phyloP scores from a whole-genome alignment of 1,140 invertebrate species.

The Pseudomyrmex concolor region DNA sequence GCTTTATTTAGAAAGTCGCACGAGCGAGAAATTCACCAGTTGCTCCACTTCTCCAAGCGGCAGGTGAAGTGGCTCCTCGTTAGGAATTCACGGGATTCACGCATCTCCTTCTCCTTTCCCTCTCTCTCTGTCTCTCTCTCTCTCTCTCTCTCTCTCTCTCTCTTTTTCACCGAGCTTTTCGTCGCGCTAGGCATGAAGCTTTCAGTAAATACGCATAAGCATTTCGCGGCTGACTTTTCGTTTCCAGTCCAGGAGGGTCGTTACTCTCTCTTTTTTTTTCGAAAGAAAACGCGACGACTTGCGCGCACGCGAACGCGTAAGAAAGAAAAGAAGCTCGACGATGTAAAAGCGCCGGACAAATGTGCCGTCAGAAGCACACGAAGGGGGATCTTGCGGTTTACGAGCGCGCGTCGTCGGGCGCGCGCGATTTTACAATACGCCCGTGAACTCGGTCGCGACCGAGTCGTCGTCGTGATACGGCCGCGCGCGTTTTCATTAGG shows the following conservation, averaged over 20 bases:
- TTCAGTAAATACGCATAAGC: constrained; percentile 47
- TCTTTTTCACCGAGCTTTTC: constrained; percentile 9
- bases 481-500: background rate
- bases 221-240: constrained; percentile 36
- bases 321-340: constrained; percentile 15
- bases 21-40: constrained; percentile 71
- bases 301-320: background rate
- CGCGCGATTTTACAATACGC: constrained; percentile 19
- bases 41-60: constrained; percentile 53
- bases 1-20: constrained; percentile 63
- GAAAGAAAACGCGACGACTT: constrained; percentile 16
- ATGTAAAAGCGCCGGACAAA: constrained; percentile 36
- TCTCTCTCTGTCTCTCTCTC: background rate
- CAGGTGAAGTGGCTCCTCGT: constrained; percentile 67
- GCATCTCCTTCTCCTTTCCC: background rate
- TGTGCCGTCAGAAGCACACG: constrained; percentile 1
- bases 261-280: background rate
- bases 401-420: background rate
- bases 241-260: constrained; percentile 13
- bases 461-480: too few relatives aligned
- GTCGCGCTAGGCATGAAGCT: constrained; percentile 10
- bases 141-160: background rate
- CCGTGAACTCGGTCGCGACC: constrained; percentile 3
- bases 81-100: constrained; percentile 74
- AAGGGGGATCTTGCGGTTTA: constrained; percentile 4